These are phyloP conservation scores for Chelon labrosus DNA, from an alignment of 2,797 vertebrate genomes.

Conservation along the genomic window DNA sequence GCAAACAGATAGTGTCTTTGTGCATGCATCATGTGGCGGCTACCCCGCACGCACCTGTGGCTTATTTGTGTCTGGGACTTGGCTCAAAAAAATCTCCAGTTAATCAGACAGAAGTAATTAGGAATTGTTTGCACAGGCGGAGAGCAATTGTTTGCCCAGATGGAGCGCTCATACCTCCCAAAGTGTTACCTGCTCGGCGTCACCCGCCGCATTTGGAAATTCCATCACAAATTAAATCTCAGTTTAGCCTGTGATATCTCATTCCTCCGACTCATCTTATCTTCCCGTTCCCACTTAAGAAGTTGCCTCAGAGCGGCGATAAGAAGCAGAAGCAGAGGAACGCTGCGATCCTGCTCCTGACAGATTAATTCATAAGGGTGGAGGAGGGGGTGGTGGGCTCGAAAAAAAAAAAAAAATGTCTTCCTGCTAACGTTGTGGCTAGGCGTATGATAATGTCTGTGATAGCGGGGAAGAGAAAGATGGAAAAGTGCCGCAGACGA, in stretches of 20 bases:
- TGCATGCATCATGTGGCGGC: slow-evolving; percentile 1
- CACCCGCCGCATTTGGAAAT: slow-evolving; percentile 52
- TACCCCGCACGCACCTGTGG: slow-evolving; percentile 62
- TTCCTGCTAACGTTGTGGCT: slow-evolving; percentile 48
- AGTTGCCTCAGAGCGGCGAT: slow-evolving; percentile 68
- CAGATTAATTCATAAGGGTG: slow-evolving; percentile 63
- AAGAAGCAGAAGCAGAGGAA: slow-evolving; percentile 59
- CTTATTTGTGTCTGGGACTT: slow-evolving; percentile 61
- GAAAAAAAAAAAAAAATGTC: not conserved
- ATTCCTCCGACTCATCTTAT: slow-evolving; percentile 73
- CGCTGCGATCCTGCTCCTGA: slow-evolving; percentile 56
- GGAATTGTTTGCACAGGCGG: slow-evolving; percentile 79
- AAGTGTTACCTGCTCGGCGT: slow-evolving; percentile 63
- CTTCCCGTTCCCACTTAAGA: slow-evolving; percentile 69
- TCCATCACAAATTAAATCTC: slow-evolving; percentile 79
- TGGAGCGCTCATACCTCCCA: slow-evolving; percentile 63
- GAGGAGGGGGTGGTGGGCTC: too few species aligned
- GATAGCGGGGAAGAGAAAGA: slow-evolving; percentile 45
- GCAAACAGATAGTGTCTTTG: slow-evolving; percentile 20
- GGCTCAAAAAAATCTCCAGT: slow-evolving; percentile 64
- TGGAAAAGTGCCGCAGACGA: slow-evolving; percentile 48
- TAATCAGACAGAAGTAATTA: slow-evolving; percentile 81
- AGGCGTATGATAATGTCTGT: slow-evolving; percentile 52
- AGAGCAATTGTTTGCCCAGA: slow-evolving; percentile 77
- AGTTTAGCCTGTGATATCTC: slow-evolving; percentile 69